Base-by-base conservation (phyloP, 2,113 vertebrate species). In the Numida meleagris region DNA sequence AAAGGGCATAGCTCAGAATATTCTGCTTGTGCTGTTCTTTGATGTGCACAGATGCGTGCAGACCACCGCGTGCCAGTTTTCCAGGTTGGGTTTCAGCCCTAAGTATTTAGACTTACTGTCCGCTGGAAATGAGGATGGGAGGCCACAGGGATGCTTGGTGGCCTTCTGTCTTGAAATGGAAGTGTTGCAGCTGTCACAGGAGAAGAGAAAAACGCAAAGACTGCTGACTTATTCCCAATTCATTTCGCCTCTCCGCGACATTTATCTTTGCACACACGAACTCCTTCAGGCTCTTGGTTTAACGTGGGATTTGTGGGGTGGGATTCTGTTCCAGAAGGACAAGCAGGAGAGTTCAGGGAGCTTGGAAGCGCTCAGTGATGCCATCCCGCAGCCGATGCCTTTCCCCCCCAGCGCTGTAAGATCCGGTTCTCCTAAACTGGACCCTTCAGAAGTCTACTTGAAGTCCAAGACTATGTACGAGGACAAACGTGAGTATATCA, bases 381-480 rank as follows among this genome's bases (percentile, higher is more conserved):
- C 97, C 40, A 20, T 98, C 34, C 98, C 98, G 1, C 98, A 98
- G 92, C 98, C 98, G 0, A 97, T 99, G 95, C 98, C 99, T 12
- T 98, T 98, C 75, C 98, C 98, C 2, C 96, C 98, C 73, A 97
- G 95, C 91, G 96, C 98, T 71, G 91, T 98, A 62, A 97, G 97
- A 55, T 97, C 99, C 10, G 97, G 97, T 70, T 99, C 99, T 29
- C 99, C 99, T 33, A 99, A 99, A 90, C 97, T 98, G 42, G 99
- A 99, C 94, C 98, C 99, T 7, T 99, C 99, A 0, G 99, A 99
- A 93, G 98, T 99, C 93, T 99, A 99, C 98, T 96, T 99, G 97
- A 99, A 99, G 57, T 99, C 99, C 76, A 99, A 98, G 97, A 99
- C 98, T 36, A 96, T 99, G 15, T 97, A 98, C 66, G 99, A 99